Percentiles rank a stretch among this genome's conserved stretches.
phyloP scores from a whole-genome alignment of 2,888 invertebrate species.

The Euplagia quadripunctaria region DNA sequence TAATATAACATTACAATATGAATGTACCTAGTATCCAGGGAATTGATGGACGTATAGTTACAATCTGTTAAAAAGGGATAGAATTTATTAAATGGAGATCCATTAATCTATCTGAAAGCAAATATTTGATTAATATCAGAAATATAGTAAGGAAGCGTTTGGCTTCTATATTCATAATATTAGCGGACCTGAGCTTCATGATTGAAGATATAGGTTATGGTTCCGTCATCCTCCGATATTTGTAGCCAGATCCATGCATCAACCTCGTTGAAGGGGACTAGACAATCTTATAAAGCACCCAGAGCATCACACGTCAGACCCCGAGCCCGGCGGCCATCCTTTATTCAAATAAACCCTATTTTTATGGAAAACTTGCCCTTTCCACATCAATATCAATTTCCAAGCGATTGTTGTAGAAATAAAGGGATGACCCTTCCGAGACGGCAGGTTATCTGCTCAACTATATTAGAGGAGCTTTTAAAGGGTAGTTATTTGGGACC shows the following conservation, averaged over 20 bases:
- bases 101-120: background rate
- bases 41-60: too few species aligned
- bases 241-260: slow-evolving; percentile 68
- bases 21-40: too few species aligned
- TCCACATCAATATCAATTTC: slow-evolving; percentile 88
- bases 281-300: slow-evolving; percentile 82
- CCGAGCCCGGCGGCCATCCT: slow-evolving; percentile 80
- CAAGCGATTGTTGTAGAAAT: slow-evolving; percentile 86
- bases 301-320: slow-evolving; percentile 75
- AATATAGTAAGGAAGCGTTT: background rate
- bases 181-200: slow-evolving; percentile 34
- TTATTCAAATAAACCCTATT: slow-evolving; percentile 88
- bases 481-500: slow-evolving; percentile 53
- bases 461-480: slow-evolving; percentile 82
- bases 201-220: slow-evolving; percentile 51
- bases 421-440: slow-evolving; percentile 87
- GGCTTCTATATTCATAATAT: slow-evolving; percentile 12
- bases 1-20: too few species aligned
- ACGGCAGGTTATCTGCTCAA: slow-evolving; percentile 79
- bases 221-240: slow-evolving; percentile 61
- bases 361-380: slow-evolving; percentile 87
- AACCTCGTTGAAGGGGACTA: slow-evolving; percentile 61
- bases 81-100: background rate
- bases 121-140: background rate
- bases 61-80: too few species aligned